phyloP scores from a whole-genome alignment of 2,113 vertebrate genomes.

The Ceratotherium simum region DNA sequence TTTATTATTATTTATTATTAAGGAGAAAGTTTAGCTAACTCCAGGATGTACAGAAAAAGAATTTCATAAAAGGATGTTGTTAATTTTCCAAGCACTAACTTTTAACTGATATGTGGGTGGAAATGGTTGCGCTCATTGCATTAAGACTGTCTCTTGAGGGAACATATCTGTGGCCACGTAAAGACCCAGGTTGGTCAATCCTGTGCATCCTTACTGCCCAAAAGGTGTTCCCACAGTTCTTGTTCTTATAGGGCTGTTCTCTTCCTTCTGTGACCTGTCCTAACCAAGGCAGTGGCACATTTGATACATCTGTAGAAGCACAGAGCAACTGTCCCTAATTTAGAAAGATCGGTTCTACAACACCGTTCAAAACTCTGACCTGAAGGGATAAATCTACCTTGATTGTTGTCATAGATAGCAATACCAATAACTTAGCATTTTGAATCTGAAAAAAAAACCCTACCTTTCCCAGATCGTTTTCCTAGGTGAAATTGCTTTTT shows the following conservation, averaged over 20 bases:
- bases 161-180: rapidly evolving
- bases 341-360: background rate
- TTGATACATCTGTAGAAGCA: background rate
- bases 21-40: background rate
- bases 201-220: no score
- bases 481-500: background rate
- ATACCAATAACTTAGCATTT: background rate
- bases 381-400: background rate
- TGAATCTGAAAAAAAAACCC: background rate
- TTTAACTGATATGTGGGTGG: rapidly evolving
- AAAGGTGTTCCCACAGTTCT: background rate
- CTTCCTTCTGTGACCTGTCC: background rate
- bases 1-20: background rate
- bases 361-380: background rate
- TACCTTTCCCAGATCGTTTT: background rate
- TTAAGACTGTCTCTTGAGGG: rapidly evolving
- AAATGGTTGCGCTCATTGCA: rapidly evolving
- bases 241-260: background rate
- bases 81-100: background rate
- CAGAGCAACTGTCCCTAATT: background rate
- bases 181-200: rapidly evolving
- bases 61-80: background rate
- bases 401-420: background rate
- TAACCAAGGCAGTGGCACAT: background rate
- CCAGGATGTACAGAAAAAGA: background rate